phyloP scores from a whole-genome alignment of 2,113 vertebrate species.

The Emydocephalus ijimae region DNA sequence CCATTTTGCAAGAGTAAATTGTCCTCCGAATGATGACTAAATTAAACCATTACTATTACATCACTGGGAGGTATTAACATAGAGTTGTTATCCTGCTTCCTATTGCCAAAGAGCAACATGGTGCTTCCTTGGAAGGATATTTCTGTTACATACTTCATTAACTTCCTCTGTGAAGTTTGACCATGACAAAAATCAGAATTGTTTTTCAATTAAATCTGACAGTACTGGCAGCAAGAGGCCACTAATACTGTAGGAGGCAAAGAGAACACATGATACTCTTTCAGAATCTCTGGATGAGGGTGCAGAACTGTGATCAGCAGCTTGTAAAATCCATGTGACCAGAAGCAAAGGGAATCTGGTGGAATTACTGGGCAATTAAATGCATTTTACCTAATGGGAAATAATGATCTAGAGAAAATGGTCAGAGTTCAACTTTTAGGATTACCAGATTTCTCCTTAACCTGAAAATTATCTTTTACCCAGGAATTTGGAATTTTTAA shows the following conservation, averaged over 20 bases:
- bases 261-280: neutral
- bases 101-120: neutral
- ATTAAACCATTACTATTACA: slow-evolving; percentile 1
- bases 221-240: neutral
- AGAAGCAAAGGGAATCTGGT: neutral
- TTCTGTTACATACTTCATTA: slow-evolving; percentile 10
- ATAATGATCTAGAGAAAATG: neutral
- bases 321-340: neutral
- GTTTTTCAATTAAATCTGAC: slow-evolving; percentile 14
- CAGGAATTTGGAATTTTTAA: neutral
- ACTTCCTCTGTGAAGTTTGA: slow-evolving; percentile 8
- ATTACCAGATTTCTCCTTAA: neutral
- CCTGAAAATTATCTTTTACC: neutral
- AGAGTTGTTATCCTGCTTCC: neutral
- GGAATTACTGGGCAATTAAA: neutral
- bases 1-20: slow-evolving; percentile 9
- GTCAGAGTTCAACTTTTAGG: neutral
- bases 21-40: neutral
- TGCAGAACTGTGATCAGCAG: neutral
- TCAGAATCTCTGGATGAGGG: neutral
- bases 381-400: neutral
- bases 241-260: neutral
- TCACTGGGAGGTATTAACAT: slow-evolving; percentile 6
- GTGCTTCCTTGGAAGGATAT: neutral
- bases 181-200: slow-evolving; percentile 13